phyloP scores from a whole-genome alignment of 2,113 vertebrate genomes.

The Todiramphus chloris region DNA sequence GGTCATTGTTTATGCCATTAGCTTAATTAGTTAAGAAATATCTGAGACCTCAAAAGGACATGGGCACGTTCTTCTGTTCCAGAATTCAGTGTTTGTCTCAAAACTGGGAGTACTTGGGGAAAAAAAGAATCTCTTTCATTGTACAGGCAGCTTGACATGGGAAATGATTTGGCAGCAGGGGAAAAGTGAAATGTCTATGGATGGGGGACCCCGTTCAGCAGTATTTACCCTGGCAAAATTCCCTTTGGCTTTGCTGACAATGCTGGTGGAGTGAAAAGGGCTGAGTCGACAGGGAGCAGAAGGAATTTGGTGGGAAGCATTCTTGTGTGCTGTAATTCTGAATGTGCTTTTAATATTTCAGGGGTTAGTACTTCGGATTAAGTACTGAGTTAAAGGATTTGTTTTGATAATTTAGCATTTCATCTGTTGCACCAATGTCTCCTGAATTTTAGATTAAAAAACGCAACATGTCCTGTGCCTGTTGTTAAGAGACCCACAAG shows the following conservation, averaged over 20 bases:
- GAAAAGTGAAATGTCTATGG: background rate
- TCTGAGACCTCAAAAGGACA: background rate
- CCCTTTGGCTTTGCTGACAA: slow-evolving; percentile 18
- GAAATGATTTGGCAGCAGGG: background rate
- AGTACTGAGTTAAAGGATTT: background rate
- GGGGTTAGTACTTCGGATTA: background rate
- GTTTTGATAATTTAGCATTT: background rate
- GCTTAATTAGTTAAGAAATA: background rate
- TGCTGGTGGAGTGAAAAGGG: background rate
- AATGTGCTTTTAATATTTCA: slow-evolving; percentile 7
- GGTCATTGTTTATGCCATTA: background rate
- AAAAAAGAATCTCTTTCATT: background rate
- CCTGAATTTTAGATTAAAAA: background rate
- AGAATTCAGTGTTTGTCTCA: background rate
- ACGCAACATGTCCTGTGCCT: background rate
- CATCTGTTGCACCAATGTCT: background rate
- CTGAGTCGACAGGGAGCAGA: background rate
- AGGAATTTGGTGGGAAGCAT: slow-evolving; percentile 21
- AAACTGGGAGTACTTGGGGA: background rate
- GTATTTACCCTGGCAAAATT: slow-evolving; percentile 58
- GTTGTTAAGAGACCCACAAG: background rate
- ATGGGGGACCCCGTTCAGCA: background rate
- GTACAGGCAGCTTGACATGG: background rate
- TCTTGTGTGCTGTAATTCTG: slow-evolving; percentile 1
- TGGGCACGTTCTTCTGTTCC: background rate